Evolutionary conservation across 2,113 vertebrate species (phyloP).

Genomic region (Larimichthys polyactis): DNA sequence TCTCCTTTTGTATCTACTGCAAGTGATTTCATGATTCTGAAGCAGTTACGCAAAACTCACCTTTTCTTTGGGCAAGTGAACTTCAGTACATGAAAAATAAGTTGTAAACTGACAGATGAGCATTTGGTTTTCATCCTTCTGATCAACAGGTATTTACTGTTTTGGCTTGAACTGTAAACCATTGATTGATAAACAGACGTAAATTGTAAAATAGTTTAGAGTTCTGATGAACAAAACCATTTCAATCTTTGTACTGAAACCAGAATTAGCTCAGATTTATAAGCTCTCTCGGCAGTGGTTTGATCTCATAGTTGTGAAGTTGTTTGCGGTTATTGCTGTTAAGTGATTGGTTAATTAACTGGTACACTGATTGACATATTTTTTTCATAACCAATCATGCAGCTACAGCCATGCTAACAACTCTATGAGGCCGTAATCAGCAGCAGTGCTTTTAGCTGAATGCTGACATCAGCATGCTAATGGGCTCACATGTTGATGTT

Average conservation of each 20-base stretch:
- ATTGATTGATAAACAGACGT: neutral
- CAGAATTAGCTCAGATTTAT: neutral
- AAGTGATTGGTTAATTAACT: neutral
- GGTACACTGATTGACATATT: neutral
- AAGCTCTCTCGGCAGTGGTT: neutral
- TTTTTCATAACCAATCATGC: too few species aligned
- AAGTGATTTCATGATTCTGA: conserved; percentile 42
- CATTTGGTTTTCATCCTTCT: conserved; percentile 21
- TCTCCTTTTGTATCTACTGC: conserved; percentile 18
- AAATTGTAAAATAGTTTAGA: conserved; percentile 25
- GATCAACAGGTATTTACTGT: conserved; percentile 1
- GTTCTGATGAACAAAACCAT: neutral
- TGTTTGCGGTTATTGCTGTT: neutral
- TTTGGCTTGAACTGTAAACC: conserved; percentile 2
- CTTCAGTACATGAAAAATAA: conserved; percentile 3
- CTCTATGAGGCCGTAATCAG: too few species aligned
- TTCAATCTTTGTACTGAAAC: conserved; percentile 1
- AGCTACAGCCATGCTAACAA: too few species aligned
- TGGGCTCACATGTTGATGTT: neutral
- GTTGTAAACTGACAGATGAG: conserved; percentile 5
- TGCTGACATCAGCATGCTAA: neutral
- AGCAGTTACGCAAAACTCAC: conserved; percentile 14
- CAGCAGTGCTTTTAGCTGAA: neutral
- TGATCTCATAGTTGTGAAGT: neutral
- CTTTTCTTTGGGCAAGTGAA: conserved; percentile 5